Base-by-base conservation (phyloP, 2,888 invertebrate species). In the Acleris literana region DNA sequence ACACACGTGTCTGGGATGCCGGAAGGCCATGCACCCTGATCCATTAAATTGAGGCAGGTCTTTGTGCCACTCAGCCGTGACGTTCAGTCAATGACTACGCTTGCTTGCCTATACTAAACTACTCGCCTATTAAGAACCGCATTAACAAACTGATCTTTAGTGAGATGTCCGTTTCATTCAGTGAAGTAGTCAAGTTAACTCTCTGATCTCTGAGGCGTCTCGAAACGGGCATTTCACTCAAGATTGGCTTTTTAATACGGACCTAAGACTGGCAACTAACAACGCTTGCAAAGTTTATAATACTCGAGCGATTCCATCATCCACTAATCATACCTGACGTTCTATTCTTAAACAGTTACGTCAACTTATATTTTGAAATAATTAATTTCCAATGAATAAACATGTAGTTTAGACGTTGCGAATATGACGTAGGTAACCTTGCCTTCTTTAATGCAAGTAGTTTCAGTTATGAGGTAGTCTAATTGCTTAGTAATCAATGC, bases 31-130 rank as follows among this genome's bases (percentile, higher is more conserved):
- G 44, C 25, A 56, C 55, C 49, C 65, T 55, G 60, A 65, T 60
- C 44, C 65, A 61, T 65, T 55, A 61, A 65, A 65, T 65, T 65
- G 65, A 60, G 65, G 60, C 65, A 65, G 65, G 65, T 65, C 65
- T 61, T 60, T 65, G 65, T 65, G 43, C 65, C 65, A 65, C 55
- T 65, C 29, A 60, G 55, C 60, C 65, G 60, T 65, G 49, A 60
- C 65, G 49, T 17, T 65, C 54, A 59, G 39, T 64, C 64, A 59
- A 64, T 65, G 65, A 44, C 60, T 55, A 61, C 44, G 55, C 64
- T 54, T 52, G 59, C 60, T 65, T 65, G 51, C 33, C 51, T 51
- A 20, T 59, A 43, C 55, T 57, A 57, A 65, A 60, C 55, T 59
- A 52, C 7, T 54, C 25, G 48, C 64, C 20, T 64, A 49, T 11